These are phyloP conservation scores for Sminthurinus aureus DNA, from an alignment of 2,888 invertebrate species.

Conservation along the genomic window DNA sequence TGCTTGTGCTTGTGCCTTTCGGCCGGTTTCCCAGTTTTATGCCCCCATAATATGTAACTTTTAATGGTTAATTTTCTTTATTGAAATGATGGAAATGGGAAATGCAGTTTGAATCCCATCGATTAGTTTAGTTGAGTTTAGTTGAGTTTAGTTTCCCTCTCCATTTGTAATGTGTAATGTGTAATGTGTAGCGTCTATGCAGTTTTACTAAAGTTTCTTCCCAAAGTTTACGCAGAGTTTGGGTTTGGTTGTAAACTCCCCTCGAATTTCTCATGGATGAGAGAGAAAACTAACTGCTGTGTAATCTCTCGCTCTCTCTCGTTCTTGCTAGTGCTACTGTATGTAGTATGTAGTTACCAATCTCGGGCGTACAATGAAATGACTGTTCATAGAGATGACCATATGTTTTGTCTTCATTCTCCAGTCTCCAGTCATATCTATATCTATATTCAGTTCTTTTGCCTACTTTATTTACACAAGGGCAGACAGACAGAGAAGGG, in stretches of 20 bases:
- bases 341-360: no score
- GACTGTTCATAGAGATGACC: no score
- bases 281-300: neutral
- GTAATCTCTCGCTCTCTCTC: neutral
- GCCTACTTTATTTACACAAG: neutral
- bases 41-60: neutral
- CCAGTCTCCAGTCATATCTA: no score
- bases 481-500: neutral
- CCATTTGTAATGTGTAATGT: no score
- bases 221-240: no score
- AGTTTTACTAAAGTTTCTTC: no score
- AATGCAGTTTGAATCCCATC: neutral
- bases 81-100: slow-evolving; percentile 1
- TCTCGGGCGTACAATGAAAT: no score
- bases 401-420: no score
- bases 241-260: neutral
- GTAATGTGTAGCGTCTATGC: no score
- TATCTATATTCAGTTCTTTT: neutral
- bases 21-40: neutral
- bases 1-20: no score
- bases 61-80: slow-evolving; percentile 1
- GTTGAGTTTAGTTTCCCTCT: no score
- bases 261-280: neutral
- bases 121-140: neutral
- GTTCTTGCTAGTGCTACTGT: no score